Conservation (phyloP, 2,888 invertebrate species). For the Agrotis exclamationis region DNA sequence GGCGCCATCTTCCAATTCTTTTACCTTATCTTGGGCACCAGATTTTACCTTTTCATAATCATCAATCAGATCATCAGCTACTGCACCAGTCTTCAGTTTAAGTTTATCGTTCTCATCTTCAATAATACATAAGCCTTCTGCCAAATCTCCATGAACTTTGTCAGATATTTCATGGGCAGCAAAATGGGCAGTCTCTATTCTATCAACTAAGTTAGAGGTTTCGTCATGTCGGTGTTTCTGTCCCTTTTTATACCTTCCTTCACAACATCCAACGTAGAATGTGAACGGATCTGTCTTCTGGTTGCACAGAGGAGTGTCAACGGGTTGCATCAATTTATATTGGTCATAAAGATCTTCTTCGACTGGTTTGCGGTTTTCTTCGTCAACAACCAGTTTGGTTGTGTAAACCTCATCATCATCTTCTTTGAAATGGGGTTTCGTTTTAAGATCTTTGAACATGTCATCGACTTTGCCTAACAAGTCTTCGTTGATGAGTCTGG, state of each 20-base stretch:
- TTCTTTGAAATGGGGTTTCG: conserved; percentile 80
- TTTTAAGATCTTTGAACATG: conserved; percentile 87
- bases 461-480: conserved; percentile 89
- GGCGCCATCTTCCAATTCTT: conserved; percentile 70
- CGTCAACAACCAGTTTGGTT: conserved; percentile 87
- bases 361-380: conserved; percentile 73
- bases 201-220: conserved; percentile 84
- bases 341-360: conserved; percentile 83
- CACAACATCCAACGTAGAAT: conserved; percentile 83
- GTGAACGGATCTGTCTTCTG: conserved; percentile 83
- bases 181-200: conserved; percentile 86
- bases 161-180: conserved; percentile 82
- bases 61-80: conserved; percentile 75
- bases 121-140: conserved; percentile 79
- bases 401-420: conserved; percentile 84
- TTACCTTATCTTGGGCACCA: conserved; percentile 71
- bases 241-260: conserved; percentile 79
- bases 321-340: conserved; percentile 87
- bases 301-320: conserved; percentile 81
- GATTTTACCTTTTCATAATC: conserved; percentile 74
- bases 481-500: conserved; percentile 87
- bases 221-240: conserved; percentile 86
- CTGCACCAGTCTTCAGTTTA: conserved; percentile 77
- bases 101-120: conserved; percentile 82
- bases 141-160: conserved; percentile 74